phyloP scores from a whole-genome alignment of 2,113 vertebrate genomes.

The Malurus cyaneus region DNA sequence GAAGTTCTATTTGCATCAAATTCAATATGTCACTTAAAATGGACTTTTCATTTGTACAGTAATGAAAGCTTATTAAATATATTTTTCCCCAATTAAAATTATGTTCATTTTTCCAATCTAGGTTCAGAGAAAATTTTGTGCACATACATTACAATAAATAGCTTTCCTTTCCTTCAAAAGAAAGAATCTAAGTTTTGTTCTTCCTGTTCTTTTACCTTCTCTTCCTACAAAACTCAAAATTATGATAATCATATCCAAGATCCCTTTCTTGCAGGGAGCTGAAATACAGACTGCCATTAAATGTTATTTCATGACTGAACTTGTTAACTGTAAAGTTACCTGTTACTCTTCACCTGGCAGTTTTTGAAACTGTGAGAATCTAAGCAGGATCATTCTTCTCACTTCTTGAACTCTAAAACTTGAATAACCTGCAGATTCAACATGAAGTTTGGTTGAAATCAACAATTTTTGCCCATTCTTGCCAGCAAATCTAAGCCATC shows the following conservation, averaged over 20 bases:
- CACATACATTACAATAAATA: not conserved
- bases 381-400: not conserved
- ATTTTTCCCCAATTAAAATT: not conserved
- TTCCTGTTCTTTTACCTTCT: not conserved
- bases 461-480: not conserved
- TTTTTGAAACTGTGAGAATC: not conserved
- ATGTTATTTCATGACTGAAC: not conserved
- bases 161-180: not conserved
- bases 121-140: not conserved
- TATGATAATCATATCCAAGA: not conserved
- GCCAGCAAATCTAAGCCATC: not conserved
- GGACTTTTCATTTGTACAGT: not conserved
- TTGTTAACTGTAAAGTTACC: not conserved
- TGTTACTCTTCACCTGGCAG: not conserved
- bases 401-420: not conserved
- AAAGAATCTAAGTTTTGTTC: not conserved
- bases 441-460: not conserved
- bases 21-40: not conserved
- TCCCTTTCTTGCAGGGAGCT: not conserved
- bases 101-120: not conserved
- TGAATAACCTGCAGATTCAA: not conserved
- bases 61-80: not conserved
- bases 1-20: not conserved
- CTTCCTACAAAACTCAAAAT: not conserved
- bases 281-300: not conserved